These are phyloP conservation scores for Ceyx erithaca DNA, from an alignment of 2,797 vertebrate genomes.

Conservation along the genomic window DNA sequence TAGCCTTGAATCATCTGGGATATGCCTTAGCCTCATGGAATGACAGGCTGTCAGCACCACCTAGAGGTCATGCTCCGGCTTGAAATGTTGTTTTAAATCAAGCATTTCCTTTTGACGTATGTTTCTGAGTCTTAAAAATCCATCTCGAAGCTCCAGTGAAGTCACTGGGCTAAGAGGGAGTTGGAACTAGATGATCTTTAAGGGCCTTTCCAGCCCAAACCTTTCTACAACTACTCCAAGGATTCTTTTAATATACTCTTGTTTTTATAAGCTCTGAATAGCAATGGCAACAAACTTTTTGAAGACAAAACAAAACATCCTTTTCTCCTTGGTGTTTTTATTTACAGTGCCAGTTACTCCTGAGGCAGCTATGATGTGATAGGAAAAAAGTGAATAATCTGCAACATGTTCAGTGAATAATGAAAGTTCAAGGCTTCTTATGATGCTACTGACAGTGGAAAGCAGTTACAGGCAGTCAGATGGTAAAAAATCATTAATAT, in stretches of 20 bases:
- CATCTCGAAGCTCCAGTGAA: background rate
- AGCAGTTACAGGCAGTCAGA: background rate
- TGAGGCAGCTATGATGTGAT: background rate
- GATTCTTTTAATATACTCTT: background rate
- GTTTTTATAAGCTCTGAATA: background rate
- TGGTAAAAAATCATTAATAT: background rate
- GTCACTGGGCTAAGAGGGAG: background rate
- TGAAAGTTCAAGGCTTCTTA: accelerated
- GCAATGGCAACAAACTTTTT: background rate
- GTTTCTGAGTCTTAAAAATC: background rate
- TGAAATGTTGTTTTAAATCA: accelerated
- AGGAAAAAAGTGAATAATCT: background rate
- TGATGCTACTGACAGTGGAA: background rate
- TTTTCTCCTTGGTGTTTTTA: background rate
- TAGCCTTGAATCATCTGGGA: accelerated
- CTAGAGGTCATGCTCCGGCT: background rate
- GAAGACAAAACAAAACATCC: background rate
- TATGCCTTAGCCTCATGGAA: background rate
- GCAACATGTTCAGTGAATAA: background rate
- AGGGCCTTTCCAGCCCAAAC: too few species aligned
- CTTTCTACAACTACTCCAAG: background rate
- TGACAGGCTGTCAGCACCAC: conserved; percentile 26
- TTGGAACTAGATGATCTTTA: too few species aligned
- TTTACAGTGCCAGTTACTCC: background rate
- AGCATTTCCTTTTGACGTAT: accelerated